These are phyloP conservation scores for Augiades crinisus DNA, from an alignment of 2,888 invertebrate genomes.

Conservation along the genomic window DNA sequence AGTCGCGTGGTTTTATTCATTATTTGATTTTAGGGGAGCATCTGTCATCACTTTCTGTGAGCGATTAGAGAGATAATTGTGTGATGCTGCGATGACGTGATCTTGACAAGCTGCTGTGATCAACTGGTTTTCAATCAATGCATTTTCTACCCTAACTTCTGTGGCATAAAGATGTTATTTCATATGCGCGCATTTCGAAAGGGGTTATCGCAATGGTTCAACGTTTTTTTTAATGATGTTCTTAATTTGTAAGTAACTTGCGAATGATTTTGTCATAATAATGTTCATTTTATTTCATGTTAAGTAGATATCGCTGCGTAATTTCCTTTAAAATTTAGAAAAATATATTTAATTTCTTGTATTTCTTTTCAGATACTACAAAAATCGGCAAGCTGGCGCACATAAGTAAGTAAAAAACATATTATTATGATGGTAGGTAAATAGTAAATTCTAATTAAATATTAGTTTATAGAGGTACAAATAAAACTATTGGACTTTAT, in stretches of 20 bases:
- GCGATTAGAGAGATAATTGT: slow-evolving; percentile 32
- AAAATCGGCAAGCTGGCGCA: slow-evolving; percentile 74
- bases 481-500: too few relatives aligned
- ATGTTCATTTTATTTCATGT: too few relatives aligned
- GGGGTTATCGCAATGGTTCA: not conserved
- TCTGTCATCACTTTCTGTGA: slow-evolving; percentile 59
- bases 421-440: too few relatives aligned
- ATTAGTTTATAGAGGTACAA: too few relatives aligned
- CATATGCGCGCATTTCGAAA: not conserved
- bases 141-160: not conserved
- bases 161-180: not conserved
- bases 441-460: too few relatives aligned
- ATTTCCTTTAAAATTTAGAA: too few relatives aligned
- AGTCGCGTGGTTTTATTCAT: slow-evolving; percentile 67
- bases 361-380: slow-evolving; percentile 54
- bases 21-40: slow-evolving; percentile 62
- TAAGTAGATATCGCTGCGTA: too few relatives aligned
- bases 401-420: slow-evolving; percentile 73
- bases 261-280: too few relatives aligned
- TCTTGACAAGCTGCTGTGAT: slow-evolving; percentile 29
- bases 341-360: not conserved
- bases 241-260: too few relatives aligned
- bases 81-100: slow-evolving; percentile 31
- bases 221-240: not conserved
- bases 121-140: not conserved